Conservation (phyloP, 1,140 invertebrate genomes). For the Drosophila saltans region DNA sequence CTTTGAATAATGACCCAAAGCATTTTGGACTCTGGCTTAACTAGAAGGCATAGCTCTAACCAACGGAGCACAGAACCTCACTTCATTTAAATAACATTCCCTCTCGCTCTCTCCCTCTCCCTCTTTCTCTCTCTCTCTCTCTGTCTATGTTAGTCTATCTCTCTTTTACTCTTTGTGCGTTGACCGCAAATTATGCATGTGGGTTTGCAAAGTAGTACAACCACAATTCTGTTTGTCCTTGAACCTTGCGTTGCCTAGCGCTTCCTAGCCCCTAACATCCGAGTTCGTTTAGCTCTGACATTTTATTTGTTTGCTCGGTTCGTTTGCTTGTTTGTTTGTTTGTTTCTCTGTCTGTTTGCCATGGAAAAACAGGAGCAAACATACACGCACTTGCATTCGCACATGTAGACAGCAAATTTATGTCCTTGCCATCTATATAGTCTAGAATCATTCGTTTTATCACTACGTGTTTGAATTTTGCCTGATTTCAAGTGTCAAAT, state of each 20-base stretch:
- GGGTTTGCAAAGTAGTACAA: conserved; percentile 42
- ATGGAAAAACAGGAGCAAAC: background rate
- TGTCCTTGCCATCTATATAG: conserved; percentile 46
- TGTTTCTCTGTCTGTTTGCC: conserved; percentile 10
- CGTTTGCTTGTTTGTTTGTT: conserved; percentile 40
- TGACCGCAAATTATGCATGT: conserved; percentile 78
- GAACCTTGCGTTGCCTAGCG: conserved; percentile 44
- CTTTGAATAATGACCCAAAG: conserved; percentile 42
- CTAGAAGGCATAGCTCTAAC: conserved; percentile 12
- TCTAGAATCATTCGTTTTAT: conserved; percentile 37
- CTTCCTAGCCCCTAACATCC: conserved; percentile 18
- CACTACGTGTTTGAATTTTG: conserved; percentile 39
- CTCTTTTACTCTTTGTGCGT: conserved; percentile 37
- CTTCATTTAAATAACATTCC: conserved; percentile 52
- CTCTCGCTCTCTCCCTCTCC: conserved; percentile 11
- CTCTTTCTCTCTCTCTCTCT: conserved; percentile 22
- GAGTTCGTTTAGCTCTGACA: conserved; percentile 23
- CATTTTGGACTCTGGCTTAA: conserved; percentile 19
- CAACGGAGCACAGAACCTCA: conserved; percentile 22
- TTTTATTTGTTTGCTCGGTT: conserved; percentile 66
- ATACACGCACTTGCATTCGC: conserved; percentile 15
- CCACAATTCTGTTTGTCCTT: conserved; percentile 67
- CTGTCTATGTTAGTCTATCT: background rate
- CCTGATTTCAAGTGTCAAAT: conserved; percentile 41
- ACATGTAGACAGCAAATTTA: conserved; percentile 51